A percentile compares a stretch with the other conserved stretches of the same genome.
Evolutionary conservation across 2,113 vertebrate species (phyloP).

Genomic region (Notiomystis cincta): DNA sequence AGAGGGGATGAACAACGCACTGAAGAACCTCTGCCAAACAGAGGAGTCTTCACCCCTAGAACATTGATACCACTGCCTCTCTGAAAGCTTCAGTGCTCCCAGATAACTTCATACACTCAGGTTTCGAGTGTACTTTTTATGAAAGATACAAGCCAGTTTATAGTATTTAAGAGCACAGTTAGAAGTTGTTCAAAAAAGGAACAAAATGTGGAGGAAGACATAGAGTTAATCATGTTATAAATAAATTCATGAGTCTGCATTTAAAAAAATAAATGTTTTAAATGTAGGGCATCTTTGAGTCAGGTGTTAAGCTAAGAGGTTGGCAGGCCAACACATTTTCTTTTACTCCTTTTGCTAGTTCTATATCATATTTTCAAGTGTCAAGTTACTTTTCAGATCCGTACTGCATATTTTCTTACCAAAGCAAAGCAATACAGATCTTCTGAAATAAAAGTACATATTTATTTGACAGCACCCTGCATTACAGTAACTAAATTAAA

Average conservation of each 20-base stretch:
- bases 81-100: not conserved
- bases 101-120: not conserved
- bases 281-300: not conserved
- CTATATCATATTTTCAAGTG: not conserved
- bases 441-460: not conserved
- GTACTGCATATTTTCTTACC: not conserved
- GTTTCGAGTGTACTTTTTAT: not conserved
- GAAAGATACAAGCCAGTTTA: not conserved
- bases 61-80: not conserved
- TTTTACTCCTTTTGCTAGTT: not conserved
- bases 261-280: not conserved
- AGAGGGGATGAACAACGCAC: not conserved
- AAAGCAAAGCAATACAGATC: not conserved
- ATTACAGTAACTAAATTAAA: constrained; percentile 19
- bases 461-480: not conserved
- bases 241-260: not conserved
- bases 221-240: not conserved
- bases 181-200: not conserved
- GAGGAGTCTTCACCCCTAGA: not conserved
- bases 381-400: not conserved
- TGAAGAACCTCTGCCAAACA: not conserved
- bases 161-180: not conserved
- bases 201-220: not conserved
- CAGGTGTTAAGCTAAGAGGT: not conserved
- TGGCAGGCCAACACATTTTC: not conserved